These are phyloP conservation scores for Tridacna gigas DNA, from an alignment of 2,888 invertebrate species.

Conservation along the genomic window DNA sequence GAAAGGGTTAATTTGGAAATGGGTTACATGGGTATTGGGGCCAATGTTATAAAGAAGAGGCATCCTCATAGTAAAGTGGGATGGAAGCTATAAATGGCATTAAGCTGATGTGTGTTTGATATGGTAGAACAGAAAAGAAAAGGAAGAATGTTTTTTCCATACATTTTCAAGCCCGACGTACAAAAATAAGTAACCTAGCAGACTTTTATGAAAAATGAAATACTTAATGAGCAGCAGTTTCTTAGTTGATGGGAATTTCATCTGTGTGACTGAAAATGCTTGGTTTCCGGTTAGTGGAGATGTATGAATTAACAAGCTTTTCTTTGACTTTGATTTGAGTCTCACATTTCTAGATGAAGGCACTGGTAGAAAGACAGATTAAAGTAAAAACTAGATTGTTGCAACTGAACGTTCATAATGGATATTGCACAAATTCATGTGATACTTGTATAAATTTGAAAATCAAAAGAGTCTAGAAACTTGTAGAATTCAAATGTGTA, in stretches of 20 bases:
- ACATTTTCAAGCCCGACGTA: constrained; percentile 12
- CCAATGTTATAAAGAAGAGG: too few relatives aligned
- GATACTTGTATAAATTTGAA: constrained; percentile 13
- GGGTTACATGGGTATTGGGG: too few relatives aligned
- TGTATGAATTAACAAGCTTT: constrained; percentile 54
- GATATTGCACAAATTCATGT: constrained; percentile 17
- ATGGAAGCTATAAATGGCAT: too few relatives aligned
- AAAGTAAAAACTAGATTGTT: constrained; percentile 10
- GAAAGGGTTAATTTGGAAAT: too few relatives aligned
- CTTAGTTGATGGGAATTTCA: constrained; percentile 27
- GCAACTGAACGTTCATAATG: constrained; percentile 38
- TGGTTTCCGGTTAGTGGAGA: constrained; percentile 46
- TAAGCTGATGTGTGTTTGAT: not conserved
- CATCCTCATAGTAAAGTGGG: too few relatives aligned
- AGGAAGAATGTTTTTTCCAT: constrained; percentile 33
- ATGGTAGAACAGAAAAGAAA: constrained; percentile 23
- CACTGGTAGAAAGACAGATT: not conserved
- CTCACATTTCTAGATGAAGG: constrained; percentile 33
- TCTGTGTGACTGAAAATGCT: constrained; percentile 43
- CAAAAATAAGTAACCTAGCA: constrained; percentile 27
- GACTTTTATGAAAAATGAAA: constrained; percentile 64
- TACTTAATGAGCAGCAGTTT: constrained; percentile 48
- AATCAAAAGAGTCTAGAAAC: too few relatives aligned
- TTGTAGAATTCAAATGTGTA: too few relatives aligned
- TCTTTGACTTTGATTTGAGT: constrained; percentile 43